Percentiles rank a stretch among this genome's conserved stretches.
These are phyloP conservation scores for Drosophila putrida DNA, from an alignment of 2,888 invertebrate genomes.

Conservation along the genomic window DNA sequence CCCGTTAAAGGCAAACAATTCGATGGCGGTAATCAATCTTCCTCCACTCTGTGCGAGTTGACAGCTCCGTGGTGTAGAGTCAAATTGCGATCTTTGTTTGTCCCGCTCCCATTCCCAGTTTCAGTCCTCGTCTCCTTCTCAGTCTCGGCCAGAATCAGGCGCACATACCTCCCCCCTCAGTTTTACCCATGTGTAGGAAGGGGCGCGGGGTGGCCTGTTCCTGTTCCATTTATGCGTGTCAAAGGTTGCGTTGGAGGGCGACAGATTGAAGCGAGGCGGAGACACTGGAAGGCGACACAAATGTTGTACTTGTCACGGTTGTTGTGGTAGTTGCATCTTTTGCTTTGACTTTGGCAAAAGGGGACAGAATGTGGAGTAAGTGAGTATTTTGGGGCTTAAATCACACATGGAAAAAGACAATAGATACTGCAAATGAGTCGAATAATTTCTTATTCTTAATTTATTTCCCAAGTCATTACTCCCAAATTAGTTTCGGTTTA, in stretches of 20 bases:
- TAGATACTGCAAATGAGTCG: constrained; percentile 61
- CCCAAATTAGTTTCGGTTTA: constrained; percentile 29
- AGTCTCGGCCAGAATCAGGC: constrained; percentile 14
- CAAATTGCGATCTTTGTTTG: constrained; percentile 84
- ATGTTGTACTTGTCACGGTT: constrained; percentile 81
- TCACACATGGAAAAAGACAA: constrained; percentile 41
- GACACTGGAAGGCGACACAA: constrained; percentile 73
- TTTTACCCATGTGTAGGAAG: neutral
- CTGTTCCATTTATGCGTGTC: constrained; percentile 83
- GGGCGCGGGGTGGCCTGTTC: constrained; percentile 39
- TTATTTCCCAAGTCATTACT: constrained; percentile 63
- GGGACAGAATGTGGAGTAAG: neutral
- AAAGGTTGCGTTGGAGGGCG: constrained; percentile 78
- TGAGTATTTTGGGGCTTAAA: constrained; percentile 27
- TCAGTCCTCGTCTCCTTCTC: neutral
- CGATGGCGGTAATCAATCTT: constrained; percentile 86
- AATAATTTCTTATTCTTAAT: constrained; percentile 38
- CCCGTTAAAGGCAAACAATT: constrained; percentile 81
- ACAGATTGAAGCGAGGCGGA: constrained; percentile 69
- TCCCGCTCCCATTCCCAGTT: constrained; percentile 37
- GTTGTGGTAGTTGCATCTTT: constrained; percentile 81
- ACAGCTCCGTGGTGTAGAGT: constrained; percentile 85
- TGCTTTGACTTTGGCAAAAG: constrained; percentile 37
- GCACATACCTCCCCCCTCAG: constrained; percentile 13
- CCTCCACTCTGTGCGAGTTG: constrained; percentile 85